Conservation (phyloP, 1,140 invertebrate species). For the Papilio machaon region DNA sequence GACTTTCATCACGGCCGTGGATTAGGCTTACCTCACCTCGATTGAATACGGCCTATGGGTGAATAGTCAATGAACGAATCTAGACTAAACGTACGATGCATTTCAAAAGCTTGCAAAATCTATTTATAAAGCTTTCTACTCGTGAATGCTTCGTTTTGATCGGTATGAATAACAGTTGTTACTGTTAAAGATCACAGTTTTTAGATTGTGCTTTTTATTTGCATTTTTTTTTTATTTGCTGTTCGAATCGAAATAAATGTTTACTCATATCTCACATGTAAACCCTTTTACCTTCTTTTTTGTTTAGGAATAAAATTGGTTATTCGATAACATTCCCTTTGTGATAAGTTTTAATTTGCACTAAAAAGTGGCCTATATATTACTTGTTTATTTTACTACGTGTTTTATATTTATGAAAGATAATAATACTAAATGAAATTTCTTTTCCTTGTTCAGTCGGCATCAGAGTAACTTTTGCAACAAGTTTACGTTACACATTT, state of each 20-base stretch:
- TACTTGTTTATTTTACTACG: not conserved
- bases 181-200: constrained; percentile 14
- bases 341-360: too few relatives aligned
- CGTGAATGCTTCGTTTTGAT: constrained; percentile 48
- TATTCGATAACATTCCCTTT: too few relatives aligned
- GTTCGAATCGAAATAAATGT: not conserved
- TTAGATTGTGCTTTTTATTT: constrained; percentile 5
- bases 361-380: not conserved
- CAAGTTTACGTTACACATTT: constrained; percentile 50
- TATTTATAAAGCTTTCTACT: constrained; percentile 52
- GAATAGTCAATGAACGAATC: constrained; percentile 73
- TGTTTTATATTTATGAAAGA: not conserved
- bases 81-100: constrained; percentile 61
- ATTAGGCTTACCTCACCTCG: constrained; percentile 62
- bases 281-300: not conserved
- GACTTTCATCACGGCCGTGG: constrained; percentile 65
- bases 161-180: constrained; percentile 27
- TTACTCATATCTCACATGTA: not conserved
- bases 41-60: constrained; percentile 66
- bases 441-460: not conserved
- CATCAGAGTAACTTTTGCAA: constrained; percentile 25
- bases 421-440: constrained; percentile 29
- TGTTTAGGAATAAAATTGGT: not conserved
- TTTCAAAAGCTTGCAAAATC: constrained; percentile 62
- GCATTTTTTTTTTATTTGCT: not conserved